Percentiles rank a stretch among this genome's conserved stretches.
Evolutionary conservation across 2,888 invertebrate species (phyloP).

Genomic region (Yponomeuta plumbellus): DNA sequence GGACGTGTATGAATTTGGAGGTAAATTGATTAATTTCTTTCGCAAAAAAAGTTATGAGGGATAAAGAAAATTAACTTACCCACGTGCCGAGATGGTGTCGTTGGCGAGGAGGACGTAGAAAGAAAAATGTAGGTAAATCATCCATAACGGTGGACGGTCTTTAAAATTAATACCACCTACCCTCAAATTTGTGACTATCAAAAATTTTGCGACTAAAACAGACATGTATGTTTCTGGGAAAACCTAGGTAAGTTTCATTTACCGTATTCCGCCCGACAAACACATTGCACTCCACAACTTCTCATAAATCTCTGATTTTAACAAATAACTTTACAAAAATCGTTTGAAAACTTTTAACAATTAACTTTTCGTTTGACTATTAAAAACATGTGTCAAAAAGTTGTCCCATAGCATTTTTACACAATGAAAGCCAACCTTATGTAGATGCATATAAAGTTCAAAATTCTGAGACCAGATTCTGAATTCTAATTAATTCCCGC

Average conservation of each 20-base stretch:
- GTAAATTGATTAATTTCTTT: slow-evolving; percentile 41
- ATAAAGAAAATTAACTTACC: slow-evolving; percentile 44
- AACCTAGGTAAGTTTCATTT: not conserved
- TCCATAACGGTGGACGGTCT: slow-evolving; percentile 23
- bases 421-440: not conserved
- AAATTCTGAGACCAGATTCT: no score
- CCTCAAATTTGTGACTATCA: slow-evolving; percentile 28
- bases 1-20: slow-evolving; percentile 27
- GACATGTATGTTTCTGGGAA: not conserved
- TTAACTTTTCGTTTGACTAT: not conserved
- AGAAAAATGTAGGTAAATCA: slow-evolving; percentile 38
- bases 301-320: not conserved
- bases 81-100: slow-evolving; percentile 44
- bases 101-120: slow-evolving; percentile 28
- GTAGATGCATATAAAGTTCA: no score
- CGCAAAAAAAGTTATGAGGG: slow-evolving; percentile 26
- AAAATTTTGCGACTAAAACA: not conserved
- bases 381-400: not conserved
- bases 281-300: not conserved
- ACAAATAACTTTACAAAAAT: not conserved
- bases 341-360: not conserved
- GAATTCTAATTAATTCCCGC: no score
- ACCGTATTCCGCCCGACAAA: not conserved
- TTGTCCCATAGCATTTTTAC: not conserved
- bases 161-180: slow-evolving; percentile 31